Evolutionary conservation across 2,797 vertebrate genomes (phyloP).

Genomic region (Champsocephalus gunnari): DNA sequence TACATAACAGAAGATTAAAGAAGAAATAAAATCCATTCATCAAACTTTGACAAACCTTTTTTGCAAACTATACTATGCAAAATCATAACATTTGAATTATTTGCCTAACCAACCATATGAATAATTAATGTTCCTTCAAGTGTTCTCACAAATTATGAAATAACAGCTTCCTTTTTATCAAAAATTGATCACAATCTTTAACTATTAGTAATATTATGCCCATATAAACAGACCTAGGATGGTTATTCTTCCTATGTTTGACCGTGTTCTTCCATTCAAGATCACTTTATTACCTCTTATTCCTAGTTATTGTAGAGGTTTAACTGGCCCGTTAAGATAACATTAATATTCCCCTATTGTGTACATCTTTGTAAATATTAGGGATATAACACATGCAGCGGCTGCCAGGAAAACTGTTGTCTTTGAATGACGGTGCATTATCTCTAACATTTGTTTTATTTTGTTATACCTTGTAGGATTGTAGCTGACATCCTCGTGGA

Average conservation of each 20-base stretch:
- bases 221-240: not conserved
- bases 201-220: not conserved
- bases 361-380: not conserved
- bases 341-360: not conserved
- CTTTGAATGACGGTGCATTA: conserved; percentile 1
- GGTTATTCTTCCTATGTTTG: not conserved
- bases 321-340: not conserved
- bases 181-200: not conserved
- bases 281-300: not conserved
- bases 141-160: not conserved
- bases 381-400: not conserved
- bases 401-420: not conserved
- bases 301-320: not conserved
- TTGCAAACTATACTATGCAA: not conserved
- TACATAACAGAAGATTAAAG: not conserved
- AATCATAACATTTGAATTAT: conserved; percentile 12
- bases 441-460: not conserved
- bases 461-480: not conserved
- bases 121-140: conserved; percentile 10
- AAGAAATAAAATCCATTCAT: not conserved
- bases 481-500: too few species aligned
- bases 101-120: not conserved
- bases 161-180: not conserved
- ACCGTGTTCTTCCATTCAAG: too few species aligned
- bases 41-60: conserved; percentile 3